Evolutionary conservation across 23 tunicate genomes (phyloP), one percentile per base, ranked within the genome.

Genomic region (Halocynthia aurantium): DNA sequence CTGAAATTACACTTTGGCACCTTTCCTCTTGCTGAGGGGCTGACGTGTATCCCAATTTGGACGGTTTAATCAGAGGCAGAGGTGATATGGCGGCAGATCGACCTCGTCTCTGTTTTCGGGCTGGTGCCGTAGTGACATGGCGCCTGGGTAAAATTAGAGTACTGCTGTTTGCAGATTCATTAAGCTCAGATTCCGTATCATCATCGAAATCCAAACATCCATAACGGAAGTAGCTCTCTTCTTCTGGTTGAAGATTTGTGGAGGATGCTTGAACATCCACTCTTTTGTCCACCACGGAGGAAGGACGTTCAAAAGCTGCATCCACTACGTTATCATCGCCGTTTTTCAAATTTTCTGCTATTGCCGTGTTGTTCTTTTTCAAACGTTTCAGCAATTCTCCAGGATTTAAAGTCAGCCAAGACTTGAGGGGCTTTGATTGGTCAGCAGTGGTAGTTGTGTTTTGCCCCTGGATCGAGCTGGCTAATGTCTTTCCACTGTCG

Each of bases 171-270:
- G 83, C 82, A 9, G 91, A 86, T 49, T 81, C 82, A 66, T 86
- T 86, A 49, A 86, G 56, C 75, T 86, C 91, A 6, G 91, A 86
- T 9, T 86, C 91, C 9, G 91, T 86, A 54, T 81, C 85, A 9
- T 86, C 91, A 50, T 85, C 90, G 57, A 51, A 15, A 62, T 85
- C 83, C 15, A 65, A 74, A 54, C 81, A 81, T 50, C 85, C 70
- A 65, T 65, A 86, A 0, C 49, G 66, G 22, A 80, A 21, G 19
- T 78, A 77, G 6, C n/a, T 68, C 10, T 57, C 61, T 11, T 76
- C 82, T 0, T 74, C 86, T 17, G 50, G 54, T 8, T 78, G 81
- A 15, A 85, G 58, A 72, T 76, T 44, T n/a, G 76, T 82, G 9
- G 77, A 55, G 19, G 91, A 86, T 6, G 85, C 81, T 8, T 63